phyloP scores from a whole-genome alignment of 53 echinoderm and acorn worm genomes.

The Stichopus horrens region DNA sequence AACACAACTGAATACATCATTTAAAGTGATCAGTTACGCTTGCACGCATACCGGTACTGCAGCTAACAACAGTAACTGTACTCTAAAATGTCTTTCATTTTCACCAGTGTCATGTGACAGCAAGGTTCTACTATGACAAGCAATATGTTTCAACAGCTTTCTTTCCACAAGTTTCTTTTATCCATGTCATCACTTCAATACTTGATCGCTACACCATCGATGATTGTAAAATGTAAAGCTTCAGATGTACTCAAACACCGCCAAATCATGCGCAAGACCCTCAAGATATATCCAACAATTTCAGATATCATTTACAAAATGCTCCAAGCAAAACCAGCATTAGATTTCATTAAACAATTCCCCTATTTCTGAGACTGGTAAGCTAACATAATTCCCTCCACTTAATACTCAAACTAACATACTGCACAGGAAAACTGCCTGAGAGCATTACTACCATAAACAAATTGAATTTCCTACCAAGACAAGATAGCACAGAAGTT shows the following conservation, averaged over 20 bases:
- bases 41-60: too few relatives aligned
- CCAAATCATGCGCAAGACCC: not conserved
- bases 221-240: too few relatives aligned
- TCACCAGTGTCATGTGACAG: too few relatives aligned
- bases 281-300: not conserved
- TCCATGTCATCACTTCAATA: too few relatives aligned
- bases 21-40: too few relatives aligned
- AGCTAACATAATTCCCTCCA: not conserved
- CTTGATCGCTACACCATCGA: too few relatives aligned
- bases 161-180: too few relatives aligned
- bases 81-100: too few relatives aligned
- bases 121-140: too few relatives aligned
- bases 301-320: not conserved
- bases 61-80: too few relatives aligned
- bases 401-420: not conserved
- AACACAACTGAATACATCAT: too few relatives aligned
- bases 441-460: not conserved
- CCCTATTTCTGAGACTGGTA: not conserved
- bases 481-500: not conserved
- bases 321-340: not conserved
- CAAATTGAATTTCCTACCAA: not conserved
- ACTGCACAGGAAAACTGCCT: slow-evolving; percentile 2
- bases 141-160: too few relatives aligned
- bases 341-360: slow-evolving; percentile 3
- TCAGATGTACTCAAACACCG: not conserved